A percentile compares a stretch with the other conserved stretches of the same genome.
Conservation (phyloP, 2,888 invertebrate genomes). For the Synanthedon tipuliformis region DNA sequence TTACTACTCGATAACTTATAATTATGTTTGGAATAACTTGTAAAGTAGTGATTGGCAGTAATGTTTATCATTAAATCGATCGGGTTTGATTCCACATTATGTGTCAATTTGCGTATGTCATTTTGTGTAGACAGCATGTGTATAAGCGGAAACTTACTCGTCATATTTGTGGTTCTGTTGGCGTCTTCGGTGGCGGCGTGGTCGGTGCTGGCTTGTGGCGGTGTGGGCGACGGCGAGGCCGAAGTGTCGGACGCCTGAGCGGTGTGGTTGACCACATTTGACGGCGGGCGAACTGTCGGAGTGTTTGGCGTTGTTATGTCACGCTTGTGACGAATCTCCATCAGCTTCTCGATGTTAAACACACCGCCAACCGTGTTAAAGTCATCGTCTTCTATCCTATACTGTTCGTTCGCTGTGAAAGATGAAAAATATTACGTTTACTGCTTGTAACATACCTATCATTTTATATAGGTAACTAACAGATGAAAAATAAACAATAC, state of each 20-base stretch:
- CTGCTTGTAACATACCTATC: background rate
- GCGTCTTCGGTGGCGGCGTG: background rate
- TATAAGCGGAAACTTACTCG: constrained; percentile 4
- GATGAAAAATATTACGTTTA: constrained; percentile 1
- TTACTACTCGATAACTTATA: too few species aligned
- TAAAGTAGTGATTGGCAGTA: too few species aligned
- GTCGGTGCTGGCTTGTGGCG: constrained; percentile 7
- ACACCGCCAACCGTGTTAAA: constrained; percentile 6
- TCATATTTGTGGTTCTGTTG: constrained; percentile 3
- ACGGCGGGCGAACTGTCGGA: background rate
- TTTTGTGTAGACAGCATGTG: too few species aligned
- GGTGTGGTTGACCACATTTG: background rate
- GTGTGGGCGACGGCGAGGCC: background rate
- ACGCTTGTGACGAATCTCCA: constrained; percentile 11
- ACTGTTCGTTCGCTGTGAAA: constrained; percentile 20
- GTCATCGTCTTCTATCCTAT: constrained; percentile 12
- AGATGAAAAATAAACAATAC: too few species aligned
- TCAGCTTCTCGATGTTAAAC: constrained; percentile 15
- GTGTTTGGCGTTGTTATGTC: constrained; percentile 6
- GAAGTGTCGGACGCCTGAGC: too few species aligned
- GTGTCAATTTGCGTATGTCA: too few species aligned
- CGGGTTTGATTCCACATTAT: too few species aligned
- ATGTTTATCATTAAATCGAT: too few species aligned
- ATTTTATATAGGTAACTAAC: background rate
- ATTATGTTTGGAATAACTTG: too few species aligned